These are phyloP conservation scores for Mormyrops attenuatus DNA, from an alignment of 2,797 vertebrate species.

Conservation along the genomic window DNA sequence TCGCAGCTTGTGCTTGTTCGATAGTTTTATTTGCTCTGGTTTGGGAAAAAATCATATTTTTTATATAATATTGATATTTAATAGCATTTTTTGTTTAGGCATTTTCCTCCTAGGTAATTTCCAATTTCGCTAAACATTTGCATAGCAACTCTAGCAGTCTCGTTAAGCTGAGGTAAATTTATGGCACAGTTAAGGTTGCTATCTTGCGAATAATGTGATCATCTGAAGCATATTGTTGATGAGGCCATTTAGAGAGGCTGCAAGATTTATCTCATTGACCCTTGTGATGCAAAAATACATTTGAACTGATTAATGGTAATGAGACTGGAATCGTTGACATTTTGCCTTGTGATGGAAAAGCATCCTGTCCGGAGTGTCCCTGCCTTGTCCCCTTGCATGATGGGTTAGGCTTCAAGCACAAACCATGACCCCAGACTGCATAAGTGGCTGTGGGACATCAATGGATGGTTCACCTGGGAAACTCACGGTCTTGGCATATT, in stretches of 20 bases:
- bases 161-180: not conserved
- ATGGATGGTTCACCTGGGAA: not conserved
- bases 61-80: not conserved
- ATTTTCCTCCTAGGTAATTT: not conserved
- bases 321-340: not conserved
- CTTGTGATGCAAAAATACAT: not conserved
- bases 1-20: not conserved
- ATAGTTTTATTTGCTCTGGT: not conserved
- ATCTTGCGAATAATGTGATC: not conserved
- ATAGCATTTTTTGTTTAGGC: not conserved
- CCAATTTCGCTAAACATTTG: not conserved
- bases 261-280: slow-evolving; percentile 1
- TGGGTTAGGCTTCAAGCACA: not conserved
- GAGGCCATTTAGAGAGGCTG: not conserved
- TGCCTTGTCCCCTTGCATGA: not conserved
- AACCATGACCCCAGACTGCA: not conserved
- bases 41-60: not conserved
- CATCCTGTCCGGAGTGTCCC: not conserved
- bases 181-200: not conserved
- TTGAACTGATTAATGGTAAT: not conserved
- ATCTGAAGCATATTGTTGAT: not conserved
- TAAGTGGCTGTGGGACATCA: not conserved
- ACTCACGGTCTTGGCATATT: not conserved
- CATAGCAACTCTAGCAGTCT: not conserved
- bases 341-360: not conserved